These are phyloP conservation scores for Pterobdella sp. DNA, from an alignment of 2,888 invertebrate genomes.

Conservation along the genomic window DNA sequence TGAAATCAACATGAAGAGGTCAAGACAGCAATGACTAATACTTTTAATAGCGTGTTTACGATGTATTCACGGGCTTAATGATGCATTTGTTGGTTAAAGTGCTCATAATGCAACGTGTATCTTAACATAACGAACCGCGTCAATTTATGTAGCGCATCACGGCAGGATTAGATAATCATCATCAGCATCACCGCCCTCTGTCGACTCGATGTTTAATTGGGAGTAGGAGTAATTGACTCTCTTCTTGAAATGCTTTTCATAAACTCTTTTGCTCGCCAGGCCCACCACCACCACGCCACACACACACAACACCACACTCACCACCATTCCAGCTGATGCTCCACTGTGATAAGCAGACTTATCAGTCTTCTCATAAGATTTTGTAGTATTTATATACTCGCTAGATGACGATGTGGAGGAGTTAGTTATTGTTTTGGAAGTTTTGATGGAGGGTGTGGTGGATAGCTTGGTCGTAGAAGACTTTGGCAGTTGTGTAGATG, in stretches of 20 bases:
- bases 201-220: background rate
- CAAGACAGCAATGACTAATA: too few relatives aligned
- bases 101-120: too few relatives aligned
- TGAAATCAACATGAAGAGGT: too few relatives aligned
- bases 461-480: too few relatives aligned
- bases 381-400: background rate
- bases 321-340: background rate
- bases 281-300: background rate
- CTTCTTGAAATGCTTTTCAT: background rate
- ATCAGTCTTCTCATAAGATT: background rate
- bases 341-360: background rate
- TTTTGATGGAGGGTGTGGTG: too few relatives aligned
- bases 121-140: too few relatives aligned
- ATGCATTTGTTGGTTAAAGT: too few relatives aligned
- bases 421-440: too few relatives aligned
- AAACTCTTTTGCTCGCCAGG: background rate
- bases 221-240: background rate
- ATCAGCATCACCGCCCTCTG: slow-evolving; percentile 3
- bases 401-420: background rate
- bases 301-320: background rate
- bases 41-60: too few relatives aligned
- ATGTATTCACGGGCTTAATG: too few relatives aligned
- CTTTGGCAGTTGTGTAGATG: too few relatives aligned
- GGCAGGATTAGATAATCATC: slow-evolving; percentile 13
- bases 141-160: too few relatives aligned